Base-by-base conservation (phyloP, 2,888 invertebrate species). In the Lasioglossum oenotherae region DNA sequence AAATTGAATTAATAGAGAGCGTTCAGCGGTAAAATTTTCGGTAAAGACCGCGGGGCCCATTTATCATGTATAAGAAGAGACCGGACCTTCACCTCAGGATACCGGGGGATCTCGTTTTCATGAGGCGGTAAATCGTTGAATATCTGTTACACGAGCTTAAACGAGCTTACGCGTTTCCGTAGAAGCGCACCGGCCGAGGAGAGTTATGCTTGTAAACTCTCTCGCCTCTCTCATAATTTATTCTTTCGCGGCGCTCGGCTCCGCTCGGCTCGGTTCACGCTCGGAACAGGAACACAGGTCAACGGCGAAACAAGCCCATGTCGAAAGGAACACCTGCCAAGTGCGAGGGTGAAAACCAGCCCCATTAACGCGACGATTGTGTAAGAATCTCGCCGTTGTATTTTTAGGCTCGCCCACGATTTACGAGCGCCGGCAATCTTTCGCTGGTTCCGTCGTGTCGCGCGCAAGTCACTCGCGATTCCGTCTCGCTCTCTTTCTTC, bases 281-380 rank as follows among this genome's bases (percentile, higher is more conserved):
- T 12, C 57, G n/a, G n/a, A 23, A 12, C 14, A 71, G 72, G 78
- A 69, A 67, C 71, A 69, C 49, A 57, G 72, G 75, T 83, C 49
- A 64, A 12, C 46, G 82, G 41, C 64, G 82, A 80, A 85, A 85
- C 83, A 85, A 49, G 71, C 81, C 77, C 78, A 75, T 46, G 80
- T 78, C 74, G 81, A 87, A 76, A 80, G 78, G 82, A 60, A 64
- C 60, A 44, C 64, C 57, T 79, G 84, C 81, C 79, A 82, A 84
- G 60, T 57, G 73, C 67, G 80, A 78, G 83, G 81, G 81, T 81
- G 81, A 81, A 53, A 74, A 75, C 60, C 80, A 64, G 64, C 67
- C 64, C 64, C 80, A 88, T 88, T 84, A 88, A 81, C 72, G 71
- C 71, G 84, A 80, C 84, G 84, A 80, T 88, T 84, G 82, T 81